Base-by-base conservation (phyloP, 2,797 vertebrate genomes). In the Arrhamphus sclerolepis region DNA sequence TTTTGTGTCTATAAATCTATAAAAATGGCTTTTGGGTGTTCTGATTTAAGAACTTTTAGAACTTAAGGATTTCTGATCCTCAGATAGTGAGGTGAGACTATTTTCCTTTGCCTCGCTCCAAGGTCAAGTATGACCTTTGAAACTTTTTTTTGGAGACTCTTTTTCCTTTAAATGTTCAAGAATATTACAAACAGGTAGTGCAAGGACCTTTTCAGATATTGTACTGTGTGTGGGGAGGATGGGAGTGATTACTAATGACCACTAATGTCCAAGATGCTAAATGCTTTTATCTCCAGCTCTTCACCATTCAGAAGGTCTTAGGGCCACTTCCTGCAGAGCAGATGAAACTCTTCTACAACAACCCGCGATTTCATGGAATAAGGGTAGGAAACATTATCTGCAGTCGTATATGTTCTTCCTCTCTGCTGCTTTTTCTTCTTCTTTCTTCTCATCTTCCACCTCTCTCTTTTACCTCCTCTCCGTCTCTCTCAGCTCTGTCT, bases 331-430 rank as follows among this genome's bases (percentile, higher is more conserved):
- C 96, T 62, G 91, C 95, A 1, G 96, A 98, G 75, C 96, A 98
- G 88, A 98, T 97, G 96, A 97, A 98, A 80, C 96, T 98, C 69
- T 98, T 97, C 90, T 97, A 97, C 71, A 97, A 95, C 91, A 98
- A 98, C 90, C 94, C 96, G 82, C 95, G 96, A 62, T 97, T 98
- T 84, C 96, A 97, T 47, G 96, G 96, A 61, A 92, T 98, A 83
- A 87, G 96, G 93, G 96, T 98, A 93, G 78, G 88, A 75, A 55
- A 75, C 21, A 0, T 20, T 61, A 43, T 22, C 40, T 46, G 2
- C 6, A 26, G 16, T 65, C 21, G 0, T 7, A 5, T 44, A 0
- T 52, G 6, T 34, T 34, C 21, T 50, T 49, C 42, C 66, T 75
- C 62, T 57, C 67, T 31, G 29, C 67, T 63, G 48, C 61, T 63